Percentiles rank a stretch among this genome's conserved stretches.
phyloP scores from a whole-genome alignment of 2,797 vertebrate genomes.

The Carcharodon carcharias region DNA sequence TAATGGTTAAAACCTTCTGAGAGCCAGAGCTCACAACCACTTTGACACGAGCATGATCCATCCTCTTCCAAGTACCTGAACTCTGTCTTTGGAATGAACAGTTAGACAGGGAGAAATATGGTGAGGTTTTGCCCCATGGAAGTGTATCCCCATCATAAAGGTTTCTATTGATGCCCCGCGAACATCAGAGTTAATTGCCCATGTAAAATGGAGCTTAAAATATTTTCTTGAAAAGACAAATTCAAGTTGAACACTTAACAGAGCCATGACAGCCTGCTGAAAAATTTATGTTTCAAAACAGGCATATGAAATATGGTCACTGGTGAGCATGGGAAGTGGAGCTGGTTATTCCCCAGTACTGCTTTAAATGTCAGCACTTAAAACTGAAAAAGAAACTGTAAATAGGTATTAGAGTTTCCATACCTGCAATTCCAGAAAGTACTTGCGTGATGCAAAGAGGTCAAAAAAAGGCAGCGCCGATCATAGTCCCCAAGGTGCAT shows the following conservation, averaged over 20 bases:
- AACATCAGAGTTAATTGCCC: not conserved
- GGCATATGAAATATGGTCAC: slow-evolving; percentile 45
- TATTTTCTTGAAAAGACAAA: not conserved
- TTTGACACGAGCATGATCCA: not conserved
- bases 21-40: not conserved
- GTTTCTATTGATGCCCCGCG: not conserved
- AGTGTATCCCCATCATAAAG: not conserved
- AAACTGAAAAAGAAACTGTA: slow-evolving; percentile 42
- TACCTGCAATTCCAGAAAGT: slow-evolving; percentile 36
- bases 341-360: slow-evolving; percentile 45
- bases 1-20: not conserved
- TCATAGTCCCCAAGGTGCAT: slow-evolving; percentile 29
- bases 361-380: slow-evolving; percentile 48
- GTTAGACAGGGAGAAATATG: not conserved
- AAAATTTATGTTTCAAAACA: slow-evolving; percentile 50
- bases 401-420: slow-evolving; percentile 39
- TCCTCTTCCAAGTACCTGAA: not conserved
- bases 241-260: not conserved
- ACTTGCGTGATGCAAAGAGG: slow-evolving; percentile 33
- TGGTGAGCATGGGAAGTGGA: slow-evolving; percentile 41
- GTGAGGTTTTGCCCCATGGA: not conserved
- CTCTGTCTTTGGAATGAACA: not conserved
- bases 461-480: slow-evolving; percentile 13
- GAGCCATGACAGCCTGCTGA: slow-evolving; percentile 46
- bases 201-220: not conserved